Evolutionary conservation across 2,797 vertebrate species (phyloP), one percentile per base, ranked within the genome.

Genomic region (Phoxinus dragarum): DNA sequence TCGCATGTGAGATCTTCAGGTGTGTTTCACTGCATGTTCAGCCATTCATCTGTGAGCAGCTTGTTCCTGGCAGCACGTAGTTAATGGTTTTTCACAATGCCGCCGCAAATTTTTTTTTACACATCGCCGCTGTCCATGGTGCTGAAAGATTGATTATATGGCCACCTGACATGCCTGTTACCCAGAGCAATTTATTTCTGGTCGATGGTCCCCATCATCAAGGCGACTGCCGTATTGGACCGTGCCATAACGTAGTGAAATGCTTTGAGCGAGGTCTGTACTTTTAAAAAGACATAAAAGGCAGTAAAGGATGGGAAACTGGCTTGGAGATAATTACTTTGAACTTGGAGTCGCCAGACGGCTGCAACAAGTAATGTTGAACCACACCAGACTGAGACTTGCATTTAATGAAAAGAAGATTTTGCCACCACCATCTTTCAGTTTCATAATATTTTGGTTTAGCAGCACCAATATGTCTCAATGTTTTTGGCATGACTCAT

Each of bases 71-170:
- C 76, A 85, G 68, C 84, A 64, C 19, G 31, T n/a, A 61, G 38
- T 80, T 77, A 61, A 27, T 80, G 76, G 40, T 80, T 79, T 85
- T 47, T 77, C 76, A 80, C 54, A 80, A 79, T 36, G 54, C 12
- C 1, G 23, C 14, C 1, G 31, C 84, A 27, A 27, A 27, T 52
- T 27, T 72, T 21, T 67, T 69, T 71, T 72, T 72, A 40, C 75
- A 64, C 49, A 80, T 61, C 9, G 16, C 21, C 21, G 27, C 83
- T 84, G 84, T 80, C 76, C 84, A 0, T 49, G 68, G 76, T 80
- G 40, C 76, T 85, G 76, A 80, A 85, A 85, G 76, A 85, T 85
- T 80, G 76, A 80, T 85, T 85, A 72, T 73, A 85, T 80, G 68
- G 76, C 68, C 67, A 79, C 84, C 76, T 80, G 75, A 85, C 68